Base-by-base conservation (phyloP, 92 coral and sea anemone genomes). In the Actinernus sp. region DNA sequence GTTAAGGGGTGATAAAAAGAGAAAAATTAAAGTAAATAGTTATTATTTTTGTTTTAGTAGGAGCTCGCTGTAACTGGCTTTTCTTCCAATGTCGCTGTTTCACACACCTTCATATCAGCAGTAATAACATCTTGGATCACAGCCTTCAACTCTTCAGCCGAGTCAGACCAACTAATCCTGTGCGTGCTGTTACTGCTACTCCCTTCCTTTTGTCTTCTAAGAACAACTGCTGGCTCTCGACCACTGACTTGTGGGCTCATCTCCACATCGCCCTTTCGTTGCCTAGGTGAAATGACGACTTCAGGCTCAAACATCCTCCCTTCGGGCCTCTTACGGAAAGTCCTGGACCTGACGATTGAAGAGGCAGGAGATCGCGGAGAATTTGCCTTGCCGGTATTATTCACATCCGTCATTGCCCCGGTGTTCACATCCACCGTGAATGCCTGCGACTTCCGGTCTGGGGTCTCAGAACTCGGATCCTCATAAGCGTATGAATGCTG, bases 271-370 rank as follows among this genome's bases (percentile, higher is more conserved):
- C 18, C 21, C 40, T 19, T 25, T 11, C 41, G 38, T 34, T 55
- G 71, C 17, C 56, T 26, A 25, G 52, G 24, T 43, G 31, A 13
- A 12, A 40, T 18, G 29, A 41, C 9, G 7, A 41, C 7, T 44
- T 58, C 58, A 50, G 40, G 62, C 13, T 63, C 75, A 31, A 84
- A 40, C 2, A 84, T 75, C 44, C 63, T 63, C 4, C 84, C 91
- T 32, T 58, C 73, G 22, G 92, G 72, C 28, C 57, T 65, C 56
- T 90, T 90, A 18, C 83, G 69, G 41, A 90, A 90, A 0, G 96
- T 90, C 43, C 77, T 68, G 7, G 96, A 90, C 24, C 96, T 58
- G 10, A 58, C 40, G 7, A 90, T 68, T 20, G 81, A 21, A 23
- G 84, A 47, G 18, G 68, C 74, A 21, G 84, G 65, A 4, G 65